These are phyloP conservation scores for Mycteria americana DNA, from an alignment of 2,797 vertebrate genomes.

Conservation along the genomic window DNA sequence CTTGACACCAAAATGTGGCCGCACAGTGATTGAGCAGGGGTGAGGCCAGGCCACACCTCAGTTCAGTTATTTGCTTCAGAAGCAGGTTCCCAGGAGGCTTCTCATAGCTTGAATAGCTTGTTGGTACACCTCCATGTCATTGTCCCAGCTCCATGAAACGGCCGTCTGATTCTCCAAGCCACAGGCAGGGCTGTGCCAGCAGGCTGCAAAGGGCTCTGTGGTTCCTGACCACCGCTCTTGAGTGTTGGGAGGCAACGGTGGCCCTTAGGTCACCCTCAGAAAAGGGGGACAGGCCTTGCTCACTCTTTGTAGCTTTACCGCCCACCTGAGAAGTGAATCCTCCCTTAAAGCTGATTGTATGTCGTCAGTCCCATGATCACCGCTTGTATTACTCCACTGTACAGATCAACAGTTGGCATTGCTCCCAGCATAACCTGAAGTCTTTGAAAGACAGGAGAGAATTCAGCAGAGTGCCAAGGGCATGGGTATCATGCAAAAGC, in stretches of 20 bases:
- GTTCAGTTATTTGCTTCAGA: constrained; percentile 1
- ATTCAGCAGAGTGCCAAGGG: background rate
- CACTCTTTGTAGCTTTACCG: background rate
- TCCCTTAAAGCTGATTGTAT: background rate
- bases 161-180: background rate
- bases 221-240: background rate
- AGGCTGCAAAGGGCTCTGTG: background rate
- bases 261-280: background rate
- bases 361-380: rapidly evolving
- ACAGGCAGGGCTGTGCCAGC: background rate
- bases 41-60: constrained; percentile 47
- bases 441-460: background rate
- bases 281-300: background rate
- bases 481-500: background rate
- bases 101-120: background rate
- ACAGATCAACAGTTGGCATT: background rate
- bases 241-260: background rate
- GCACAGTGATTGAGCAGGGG: background rate
- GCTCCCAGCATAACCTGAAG: background rate
- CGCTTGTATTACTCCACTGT: rapidly evolving
- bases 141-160: background rate
- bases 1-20: background rate
- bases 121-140: background rate
- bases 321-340: background rate
- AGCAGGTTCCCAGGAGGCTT: constrained; percentile 13